These are phyloP conservation scores for Trichoplusia ni DNA, from an alignment of 1,140 invertebrate species.

Conservation along the genomic window DNA sequence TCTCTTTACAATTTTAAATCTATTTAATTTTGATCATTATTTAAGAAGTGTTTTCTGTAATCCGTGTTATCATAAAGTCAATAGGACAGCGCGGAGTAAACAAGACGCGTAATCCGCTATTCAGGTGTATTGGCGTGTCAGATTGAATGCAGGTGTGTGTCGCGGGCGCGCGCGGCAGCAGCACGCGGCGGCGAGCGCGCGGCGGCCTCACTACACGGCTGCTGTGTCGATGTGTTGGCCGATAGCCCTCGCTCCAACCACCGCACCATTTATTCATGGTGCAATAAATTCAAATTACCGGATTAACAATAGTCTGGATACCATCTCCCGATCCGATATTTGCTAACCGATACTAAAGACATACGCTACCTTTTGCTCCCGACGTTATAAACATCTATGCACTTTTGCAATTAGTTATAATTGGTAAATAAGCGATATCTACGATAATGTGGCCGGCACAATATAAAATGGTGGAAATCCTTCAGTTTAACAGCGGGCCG, in stretches of 20 bases:
- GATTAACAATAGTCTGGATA: conserved; percentile 79
- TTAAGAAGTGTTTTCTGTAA: no score
- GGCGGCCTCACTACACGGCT: conserved; percentile 44
- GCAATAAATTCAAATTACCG: conserved; percentile 81
- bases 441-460: background rate
- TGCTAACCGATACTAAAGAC: conserved; percentile 54
- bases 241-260: conserved; percentile 58
- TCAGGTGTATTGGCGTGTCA: conserved; percentile 44
- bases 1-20: no score
- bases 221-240: conserved; percentile 63
- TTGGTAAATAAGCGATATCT: conserved; percentile 19
- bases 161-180: background rate
- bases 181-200: conserved; percentile 22
- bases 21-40: no score
- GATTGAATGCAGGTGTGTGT: conserved; percentile 35
- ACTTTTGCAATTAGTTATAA: conserved; percentile 39
- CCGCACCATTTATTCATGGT: conserved; percentile 74
- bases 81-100: conserved; percentile 20
- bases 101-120: conserved; percentile 29
- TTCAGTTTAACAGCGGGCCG: conserved; percentile 32
- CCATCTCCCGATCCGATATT: conserved; percentile 58
- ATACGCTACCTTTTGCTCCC: conserved; percentile 43
- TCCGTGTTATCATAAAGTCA: background rate
- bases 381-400: conserved; percentile 48
- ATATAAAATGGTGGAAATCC: conserved; percentile 24